Base-by-base conservation (phyloP, 2,888 invertebrate genomes). In the Caenorhabditis imperialis region DNA sequence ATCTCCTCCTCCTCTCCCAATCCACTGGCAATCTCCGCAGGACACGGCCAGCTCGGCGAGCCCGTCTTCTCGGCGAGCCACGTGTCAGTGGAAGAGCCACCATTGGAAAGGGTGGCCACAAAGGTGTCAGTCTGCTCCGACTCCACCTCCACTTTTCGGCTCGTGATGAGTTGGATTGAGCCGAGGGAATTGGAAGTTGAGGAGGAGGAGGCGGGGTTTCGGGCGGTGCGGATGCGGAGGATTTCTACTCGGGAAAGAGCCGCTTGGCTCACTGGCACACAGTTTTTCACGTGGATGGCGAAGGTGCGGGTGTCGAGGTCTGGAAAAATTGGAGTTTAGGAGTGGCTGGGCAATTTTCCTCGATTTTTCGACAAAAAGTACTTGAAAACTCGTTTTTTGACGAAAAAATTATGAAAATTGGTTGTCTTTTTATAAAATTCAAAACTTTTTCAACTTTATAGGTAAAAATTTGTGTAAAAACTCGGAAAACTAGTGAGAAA, bases 171-270 rank as follows among this genome's bases (percentile, higher is more conserved):
- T 44, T 54, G 35, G 7, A 75, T 58, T 1, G 25, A 10, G 5
- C 20, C 22, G 18, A 25, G 42, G 54, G 2, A 8, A n/a, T 42
- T 25, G 18, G 18, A 7, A 1, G 38, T 20, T n/a, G n/a, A n/a
- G 12, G 30, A 7, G 8, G 33, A 10, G 10, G 57, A 69, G 0
- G 47, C 38, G 1, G 16, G 20, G 22, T 75, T 63, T 44, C 40
- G 30, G 2, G 74, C 51, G 7, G 53, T 54, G 40, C 77, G 51
- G 18, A 83, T 57, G 3, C 78, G 60, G 8, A 75, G 44, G 22
- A 78, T 40, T 44, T 82, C 79, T 3, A 82, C 50, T 20, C 76
- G 69, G 6, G 83, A 81, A 5, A 83, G 58, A 12, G 77, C 82
- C 20, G 77, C 80, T 27, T 78, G 77, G 2, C 67, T 67, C 6